Base-by-base conservation (phyloP, 2,113 vertebrate genomes). In the Reinhardtius hippoglossoides region DNA sequence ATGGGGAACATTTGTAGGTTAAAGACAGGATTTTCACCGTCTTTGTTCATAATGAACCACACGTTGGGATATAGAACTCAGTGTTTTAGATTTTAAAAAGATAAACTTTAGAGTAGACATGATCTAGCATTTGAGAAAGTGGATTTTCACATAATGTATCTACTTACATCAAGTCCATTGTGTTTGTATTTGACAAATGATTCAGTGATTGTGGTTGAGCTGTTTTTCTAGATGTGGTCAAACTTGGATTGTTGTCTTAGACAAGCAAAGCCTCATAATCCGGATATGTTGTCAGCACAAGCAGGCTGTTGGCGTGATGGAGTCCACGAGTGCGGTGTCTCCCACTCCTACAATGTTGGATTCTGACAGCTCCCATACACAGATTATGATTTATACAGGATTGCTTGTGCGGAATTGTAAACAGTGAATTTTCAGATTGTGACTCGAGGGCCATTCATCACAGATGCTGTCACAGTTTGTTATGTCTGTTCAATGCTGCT, bases 341-440 rank as follows among this genome's bases (percentile, higher is more conserved):
- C 52, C 72, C 52, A 52, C 44, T 76, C 66, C 37, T 27, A 21
- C 21, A 76, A 37, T 15, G 27, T 72, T 71, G 37, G 61, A 88
- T 76, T 83, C 67, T 83, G 87, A 90, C 79, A 73, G 77, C 55
- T 85, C 72, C 35, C 83, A 65, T 70, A 88, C 69, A 82, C 87
- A 78, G 61, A 81, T 86, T 85, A 86, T 92, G 87, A 92, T 92
- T 89, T 87, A 91, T 85, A 58, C 61, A 77, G 72, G 80, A 84
- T 84, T 71, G 77, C 73, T 78, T 83, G 72, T 76, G 66, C 71
- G 76, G 67, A 83, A 86, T 65, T 76, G 74, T 90, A 91, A 91
- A 90, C 87, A 86, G 52, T 80, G 64, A 83, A 64, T 71, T 83
- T 84, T 85, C 77, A 83, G 74, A 82, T 83, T 75, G 82, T 23